phyloP scores from a whole-genome alignment of 1,140 invertebrate genomes.

The Holcopasites calliopsidis region DNA sequence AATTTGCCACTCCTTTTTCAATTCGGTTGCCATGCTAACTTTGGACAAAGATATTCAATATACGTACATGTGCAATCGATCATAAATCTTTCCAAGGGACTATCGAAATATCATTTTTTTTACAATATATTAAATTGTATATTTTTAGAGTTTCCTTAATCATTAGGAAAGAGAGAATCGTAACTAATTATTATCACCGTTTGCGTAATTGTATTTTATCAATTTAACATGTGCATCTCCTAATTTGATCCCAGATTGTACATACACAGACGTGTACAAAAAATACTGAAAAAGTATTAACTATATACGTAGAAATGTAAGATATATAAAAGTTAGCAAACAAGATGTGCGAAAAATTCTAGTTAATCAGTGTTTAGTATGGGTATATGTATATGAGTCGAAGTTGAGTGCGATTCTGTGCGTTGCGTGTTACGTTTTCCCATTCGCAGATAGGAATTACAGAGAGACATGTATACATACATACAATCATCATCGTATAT shows the following conservation, averaged over 20 bases:
- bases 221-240: conserved; percentile 35
- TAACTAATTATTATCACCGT: conserved; percentile 9
- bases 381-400: conserved; percentile 36
- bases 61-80: conserved; percentile 24
- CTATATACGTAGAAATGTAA: conserved; percentile 50
- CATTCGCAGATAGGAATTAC: conserved; percentile 56
- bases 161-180: background rate
- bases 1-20: background rate
- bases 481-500: conserved; percentile 63
- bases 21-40: background rate
- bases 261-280: conserved; percentile 51
- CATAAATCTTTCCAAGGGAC: conserved; percentile 31
- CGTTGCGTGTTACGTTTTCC: conserved; percentile 42
- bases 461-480: conserved; percentile 54
- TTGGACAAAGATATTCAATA: background rate
- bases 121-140: conserved; percentile 43
- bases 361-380: conserved; percentile 40
- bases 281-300: conserved; percentile 39
- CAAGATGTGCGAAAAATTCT: conserved; percentile 41
- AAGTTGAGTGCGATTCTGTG: conserved; percentile 37
- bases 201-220: too few species aligned
- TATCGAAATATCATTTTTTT: conserved; percentile 40
- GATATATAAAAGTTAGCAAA: conserved; percentile 33
- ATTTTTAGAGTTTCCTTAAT: conserved; percentile 54
- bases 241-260: conserved; percentile 58